phyloP scores from a whole-genome alignment of 2,888 invertebrate species.

The Fissipunctia ypsillon region DNA sequence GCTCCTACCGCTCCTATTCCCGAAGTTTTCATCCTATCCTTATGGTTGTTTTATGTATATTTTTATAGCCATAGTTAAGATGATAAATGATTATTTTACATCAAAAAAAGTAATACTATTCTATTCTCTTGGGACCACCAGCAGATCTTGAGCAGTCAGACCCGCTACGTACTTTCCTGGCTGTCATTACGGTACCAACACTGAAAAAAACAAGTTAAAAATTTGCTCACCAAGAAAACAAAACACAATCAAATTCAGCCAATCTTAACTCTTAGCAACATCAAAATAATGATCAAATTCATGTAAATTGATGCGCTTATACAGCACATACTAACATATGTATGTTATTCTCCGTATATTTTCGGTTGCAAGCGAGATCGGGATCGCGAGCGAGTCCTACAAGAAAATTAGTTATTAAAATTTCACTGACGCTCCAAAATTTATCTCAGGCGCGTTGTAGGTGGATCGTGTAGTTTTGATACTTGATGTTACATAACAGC shows the following conservation, averaged over 20 bases:
- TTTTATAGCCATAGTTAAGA: too few relatives aligned
- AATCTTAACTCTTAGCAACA: slow-evolving; percentile 16
- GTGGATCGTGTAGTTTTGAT: slow-evolving; percentile 70
- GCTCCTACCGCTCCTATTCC: too few relatives aligned
- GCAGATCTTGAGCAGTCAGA: not conserved
- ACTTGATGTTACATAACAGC: slow-evolving; percentile 64
- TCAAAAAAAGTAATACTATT: not conserved
- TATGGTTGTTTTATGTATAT: too few relatives aligned
- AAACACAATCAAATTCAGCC: not conserved
- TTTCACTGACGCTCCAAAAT: slow-evolving; percentile 90
- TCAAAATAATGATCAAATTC: slow-evolving; percentile 46
- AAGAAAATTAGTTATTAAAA: slow-evolving; percentile 91
- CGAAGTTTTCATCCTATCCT: too few relatives aligned
- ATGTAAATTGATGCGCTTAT: slow-evolving; percentile 20
- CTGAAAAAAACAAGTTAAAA: not conserved
- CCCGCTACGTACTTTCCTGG: not conserved
- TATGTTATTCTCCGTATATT: slow-evolving; percentile 61
- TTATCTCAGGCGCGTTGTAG: slow-evolving; percentile 84
- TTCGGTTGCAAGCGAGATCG: slow-evolving; percentile 64
- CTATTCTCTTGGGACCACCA: too few relatives aligned
- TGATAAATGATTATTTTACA: too few relatives aligned
- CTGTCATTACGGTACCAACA: not conserved
- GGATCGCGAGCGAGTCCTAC: slow-evolving; percentile 78
- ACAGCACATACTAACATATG: not conserved
- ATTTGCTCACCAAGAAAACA: too few relatives aligned